Base-by-base conservation (phyloP, 2,888 invertebrate species). In the Euphydryas editha region DNA sequence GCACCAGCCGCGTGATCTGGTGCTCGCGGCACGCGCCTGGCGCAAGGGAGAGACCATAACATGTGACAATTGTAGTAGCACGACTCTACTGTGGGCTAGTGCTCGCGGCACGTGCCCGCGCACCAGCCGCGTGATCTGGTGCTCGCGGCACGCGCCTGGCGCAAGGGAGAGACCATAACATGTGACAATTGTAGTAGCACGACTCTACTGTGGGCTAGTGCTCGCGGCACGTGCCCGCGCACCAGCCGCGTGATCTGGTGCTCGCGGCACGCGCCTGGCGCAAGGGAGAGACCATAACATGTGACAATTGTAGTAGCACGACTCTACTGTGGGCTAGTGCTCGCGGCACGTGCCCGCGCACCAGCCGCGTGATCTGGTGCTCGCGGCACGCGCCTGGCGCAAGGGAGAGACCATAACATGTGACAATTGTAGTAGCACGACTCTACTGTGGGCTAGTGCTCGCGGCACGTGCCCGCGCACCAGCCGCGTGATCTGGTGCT, bases 381-480 rank as follows among this genome's bases (percentile, higher is more conserved):
- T 96, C 95, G 8, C 94, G 90, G 62, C 94, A 94, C 0, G 87
- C 92, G 0, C 94, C 92, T 92, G 49, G 37, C 10, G 36, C 36
- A 4, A 8, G 36, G 13, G 37, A 2, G 37, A 13, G 7, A 8
- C 37, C 2, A 37, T 8, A 8, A 39, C 13, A 39, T 15, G 39
- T 15, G 39, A 15, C 2, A 11, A 10, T 39, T n/a, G n/a, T n/a
- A n/a, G n/a, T n/a, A n/a, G n/a, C n/a, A n/a, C n/a, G n/a, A n/a
- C n/a, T n/a, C n/a, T n/a, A n/a, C n/a, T n/a, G n/a, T n/a, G n/a
- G n/a, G n/a, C n/a, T n/a, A n/a, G n/a, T n/a, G 96, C 95, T 64
- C 96, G 95, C 0, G 95, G 93, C 7, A 97, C 96, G 80, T 96
- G 95, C 0, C 94, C 93, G 0, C 94, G 94, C 1, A 97, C 95